phyloP scores from a whole-genome alignment of 1,140 invertebrate species.

The Mya arenaria region DNA sequence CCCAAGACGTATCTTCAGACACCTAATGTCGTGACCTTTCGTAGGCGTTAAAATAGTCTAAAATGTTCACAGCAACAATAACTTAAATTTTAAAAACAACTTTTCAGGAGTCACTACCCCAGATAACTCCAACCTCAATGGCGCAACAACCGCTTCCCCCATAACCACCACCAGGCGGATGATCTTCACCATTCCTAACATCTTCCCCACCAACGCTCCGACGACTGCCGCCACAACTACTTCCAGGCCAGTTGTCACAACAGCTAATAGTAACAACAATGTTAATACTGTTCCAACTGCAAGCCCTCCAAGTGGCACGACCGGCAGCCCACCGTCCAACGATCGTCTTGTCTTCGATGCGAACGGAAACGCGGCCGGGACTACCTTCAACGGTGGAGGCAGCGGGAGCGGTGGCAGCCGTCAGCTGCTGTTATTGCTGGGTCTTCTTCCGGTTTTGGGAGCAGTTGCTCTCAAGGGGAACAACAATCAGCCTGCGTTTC shows the following conservation, averaged over 20 bases:
- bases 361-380: neutral
- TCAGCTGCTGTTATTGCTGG: conserved; percentile 10
- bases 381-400: neutral
- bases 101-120: neutral
- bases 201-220: neutral
- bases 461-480: neutral
- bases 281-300: neutral
- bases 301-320: neutral
- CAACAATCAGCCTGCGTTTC: neutral
- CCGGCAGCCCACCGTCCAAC: neutral
- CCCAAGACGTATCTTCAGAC: too few species aligned
- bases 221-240: neutral
- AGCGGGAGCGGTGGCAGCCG: neutral
- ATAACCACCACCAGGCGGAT: neutral
- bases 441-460: conserved; percentile 28
- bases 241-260: neutral
- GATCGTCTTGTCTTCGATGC: conserved; percentile 7
- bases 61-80: too few species aligned
- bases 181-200: neutral
- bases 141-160: neutral
- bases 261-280: neutral
- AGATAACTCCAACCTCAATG: neutral
- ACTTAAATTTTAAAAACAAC: too few species aligned
- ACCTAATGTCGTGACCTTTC: too few species aligned
- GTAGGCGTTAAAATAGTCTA: too few species aligned